These are phyloP conservation scores for Flexamia atlantica DNA, from an alignment of 2,888 invertebrate genomes.

Conservation along the genomic window DNA sequence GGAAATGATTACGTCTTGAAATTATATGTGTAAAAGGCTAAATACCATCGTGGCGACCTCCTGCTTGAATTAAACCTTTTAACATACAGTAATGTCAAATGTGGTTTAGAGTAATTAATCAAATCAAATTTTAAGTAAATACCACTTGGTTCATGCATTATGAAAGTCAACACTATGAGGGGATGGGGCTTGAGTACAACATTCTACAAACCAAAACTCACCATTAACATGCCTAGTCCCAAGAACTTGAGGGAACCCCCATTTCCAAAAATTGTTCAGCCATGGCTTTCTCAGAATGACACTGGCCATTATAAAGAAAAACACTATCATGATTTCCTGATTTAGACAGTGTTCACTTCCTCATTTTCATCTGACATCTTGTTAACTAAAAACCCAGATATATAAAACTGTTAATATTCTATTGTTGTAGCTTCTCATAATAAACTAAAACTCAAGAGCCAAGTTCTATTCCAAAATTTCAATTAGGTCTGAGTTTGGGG, in stretches of 20 bases:
- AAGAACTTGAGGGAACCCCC: conserved; percentile 7
- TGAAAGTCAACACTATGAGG: background rate
- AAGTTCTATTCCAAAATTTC: no score
- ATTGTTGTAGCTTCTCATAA: no score
- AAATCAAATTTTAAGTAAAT: background rate
- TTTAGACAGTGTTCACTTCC: conserved; percentile 10
- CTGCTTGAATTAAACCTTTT: no score
- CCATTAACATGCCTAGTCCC: conserved; percentile 20
- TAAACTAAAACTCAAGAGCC: no score
- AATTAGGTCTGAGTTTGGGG: no score
- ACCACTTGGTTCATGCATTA: background rate
- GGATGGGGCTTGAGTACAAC: background rate
- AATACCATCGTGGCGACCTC: no score
- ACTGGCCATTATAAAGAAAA: conserved; percentile 40
- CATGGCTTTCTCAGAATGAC: conserved; percentile 13
- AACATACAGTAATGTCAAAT: no score
- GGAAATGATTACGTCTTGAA: no score
- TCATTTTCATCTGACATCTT: background rate
- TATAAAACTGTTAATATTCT: background rate
- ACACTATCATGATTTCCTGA: conserved; percentile 35
- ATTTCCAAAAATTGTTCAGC: conserved; percentile 30
- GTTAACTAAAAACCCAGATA: conserved; percentile 21
- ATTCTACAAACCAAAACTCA: conserved; percentile 13
- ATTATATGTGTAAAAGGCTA: no score
- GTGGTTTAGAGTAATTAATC: no score